Conservation (phyloP, 2,888 invertebrate genomes). For the Leptopterna dolabrata region DNA sequence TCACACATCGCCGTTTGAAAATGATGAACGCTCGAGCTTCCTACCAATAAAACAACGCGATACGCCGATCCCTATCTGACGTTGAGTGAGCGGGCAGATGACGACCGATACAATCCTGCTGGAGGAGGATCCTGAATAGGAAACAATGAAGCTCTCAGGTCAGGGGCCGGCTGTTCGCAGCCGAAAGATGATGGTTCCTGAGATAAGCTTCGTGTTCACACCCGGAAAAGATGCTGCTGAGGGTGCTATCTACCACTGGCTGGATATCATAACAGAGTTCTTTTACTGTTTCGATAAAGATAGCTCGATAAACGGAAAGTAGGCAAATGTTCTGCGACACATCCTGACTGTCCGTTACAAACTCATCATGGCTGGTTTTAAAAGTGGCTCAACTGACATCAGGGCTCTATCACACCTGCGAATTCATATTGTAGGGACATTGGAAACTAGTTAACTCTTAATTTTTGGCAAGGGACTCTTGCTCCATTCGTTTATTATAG, state of each 20-base stretch:
- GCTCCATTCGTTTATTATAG: too few relatives aligned
- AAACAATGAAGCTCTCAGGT: background rate
- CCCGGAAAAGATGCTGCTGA: background rate
- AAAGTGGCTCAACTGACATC: too few relatives aligned
- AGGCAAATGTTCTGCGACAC: too few relatives aligned
- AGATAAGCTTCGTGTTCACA: background rate
- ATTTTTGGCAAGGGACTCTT: too few relatives aligned
- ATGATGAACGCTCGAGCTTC: background rate
- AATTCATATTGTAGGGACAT: too few relatives aligned
- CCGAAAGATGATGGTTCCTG: background rate
- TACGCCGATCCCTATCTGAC: background rate
- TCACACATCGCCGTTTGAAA: background rate
- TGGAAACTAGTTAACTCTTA: too few relatives aligned
- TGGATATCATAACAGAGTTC: too few relatives aligned
- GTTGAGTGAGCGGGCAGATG: slow-evolving; percentile 1
- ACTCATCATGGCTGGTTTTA: too few relatives aligned
- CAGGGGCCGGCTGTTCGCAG: background rate
- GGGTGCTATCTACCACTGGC: background rate
- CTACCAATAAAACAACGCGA: background rate
- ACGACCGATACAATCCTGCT: background rate
- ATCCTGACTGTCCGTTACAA: too few relatives aligned
- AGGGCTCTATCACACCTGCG: too few relatives aligned
- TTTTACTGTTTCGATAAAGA: too few relatives aligned
- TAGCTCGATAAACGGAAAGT: too few relatives aligned
- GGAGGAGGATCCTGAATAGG: background rate